Percentiles rank a stretch among this genome's conserved stretches.
phyloP scores from a whole-genome alignment of 1,140 invertebrate species.

The Aphelenchoides fujianensis region DNA sequence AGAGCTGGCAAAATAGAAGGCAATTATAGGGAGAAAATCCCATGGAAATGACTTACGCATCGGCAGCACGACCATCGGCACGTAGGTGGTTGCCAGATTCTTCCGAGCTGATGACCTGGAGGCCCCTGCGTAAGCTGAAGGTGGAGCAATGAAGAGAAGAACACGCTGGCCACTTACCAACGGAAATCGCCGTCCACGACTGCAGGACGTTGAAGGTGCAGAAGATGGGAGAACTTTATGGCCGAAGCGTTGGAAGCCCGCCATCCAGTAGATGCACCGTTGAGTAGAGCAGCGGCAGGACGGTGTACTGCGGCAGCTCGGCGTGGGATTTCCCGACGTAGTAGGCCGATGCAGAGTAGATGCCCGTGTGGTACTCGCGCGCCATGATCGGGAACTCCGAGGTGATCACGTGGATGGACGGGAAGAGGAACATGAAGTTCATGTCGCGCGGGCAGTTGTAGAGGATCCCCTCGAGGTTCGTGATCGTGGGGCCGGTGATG shows the following conservation, averaged over 20 bases:
- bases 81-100: slow-evolving; percentile 16
- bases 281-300: slow-evolving; percentile 47
- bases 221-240: slow-evolving; percentile 46
- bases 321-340: slow-evolving; percentile 34
- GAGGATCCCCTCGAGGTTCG: slow-evolving; percentile 90
- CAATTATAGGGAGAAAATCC: background rate
- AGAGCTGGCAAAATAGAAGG: slow-evolving; percentile 10
- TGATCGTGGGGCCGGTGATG: slow-evolving; percentile 78
- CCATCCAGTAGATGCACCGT: slow-evolving; percentile 47
- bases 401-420: slow-evolving; percentile 67
- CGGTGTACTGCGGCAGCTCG: slow-evolving; percentile 50
- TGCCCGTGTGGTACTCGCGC: slow-evolving; percentile 42
- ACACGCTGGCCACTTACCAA: slow-evolving; percentile 29
- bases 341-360: slow-evolving; percentile 31
- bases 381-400: slow-evolving; percentile 48
- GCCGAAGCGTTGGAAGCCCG: slow-evolving; percentile 76
- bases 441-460: slow-evolving; percentile 84
- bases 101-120: slow-evolving; percentile 25
- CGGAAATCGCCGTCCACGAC: slow-evolving; percentile 41
- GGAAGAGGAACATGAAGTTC: slow-evolving; percentile 62
- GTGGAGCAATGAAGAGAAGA: background rate
- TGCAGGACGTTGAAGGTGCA: slow-evolving; percentile 36
- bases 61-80: slow-evolving; percentile 21
- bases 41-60: background rate
- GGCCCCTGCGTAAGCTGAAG: slow-evolving; percentile 19